Evolutionary conservation across 2,113 vertebrate genomes (phyloP).

Genomic region (Epinephelus lanceolatus): DNA sequence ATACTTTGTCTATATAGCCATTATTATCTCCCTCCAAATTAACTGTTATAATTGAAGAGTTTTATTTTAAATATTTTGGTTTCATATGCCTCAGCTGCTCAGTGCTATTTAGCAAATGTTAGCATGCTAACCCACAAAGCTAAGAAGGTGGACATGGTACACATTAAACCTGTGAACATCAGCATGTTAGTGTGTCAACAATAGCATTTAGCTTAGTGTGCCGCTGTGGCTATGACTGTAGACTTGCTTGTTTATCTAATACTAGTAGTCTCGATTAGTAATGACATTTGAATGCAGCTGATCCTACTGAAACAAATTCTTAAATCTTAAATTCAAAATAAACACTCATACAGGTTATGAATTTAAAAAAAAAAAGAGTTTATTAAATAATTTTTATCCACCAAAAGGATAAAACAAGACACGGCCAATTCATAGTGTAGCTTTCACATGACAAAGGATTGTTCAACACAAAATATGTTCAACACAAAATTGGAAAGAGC

Average conservation of each 20-base stretch:
- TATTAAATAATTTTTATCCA: conserved; percentile 69
- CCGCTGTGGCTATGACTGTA: background rate
- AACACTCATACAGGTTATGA: background rate
- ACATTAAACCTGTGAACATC: background rate
- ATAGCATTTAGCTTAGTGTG: background rate
- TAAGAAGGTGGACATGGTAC: background rate
- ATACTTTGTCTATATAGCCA: too few species aligned
- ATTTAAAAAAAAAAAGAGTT: conserved; percentile 54
- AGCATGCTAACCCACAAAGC: background rate
- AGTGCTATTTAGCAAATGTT: background rate
- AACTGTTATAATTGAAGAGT: too few species aligned
- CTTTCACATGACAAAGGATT: conserved; percentile 55
- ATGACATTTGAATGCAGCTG: background rate
- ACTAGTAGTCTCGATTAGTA: background rate
- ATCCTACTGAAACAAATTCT: background rate
- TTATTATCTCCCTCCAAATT: too few species aligned
- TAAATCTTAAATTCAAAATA: background rate
- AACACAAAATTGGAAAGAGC: conserved; percentile 44
- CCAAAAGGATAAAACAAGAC: conserved; percentile 55
- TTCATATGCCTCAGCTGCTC: background rate
- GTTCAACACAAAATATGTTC: conserved; percentile 60
- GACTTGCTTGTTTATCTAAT: background rate
- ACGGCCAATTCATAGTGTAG: conserved; percentile 53
- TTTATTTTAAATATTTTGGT: too few species aligned
- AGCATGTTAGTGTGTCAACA: background rate